phyloP scores from a whole-genome alignment of 1,140 invertebrate species.

The Zaprionus ghesquierei region DNA sequence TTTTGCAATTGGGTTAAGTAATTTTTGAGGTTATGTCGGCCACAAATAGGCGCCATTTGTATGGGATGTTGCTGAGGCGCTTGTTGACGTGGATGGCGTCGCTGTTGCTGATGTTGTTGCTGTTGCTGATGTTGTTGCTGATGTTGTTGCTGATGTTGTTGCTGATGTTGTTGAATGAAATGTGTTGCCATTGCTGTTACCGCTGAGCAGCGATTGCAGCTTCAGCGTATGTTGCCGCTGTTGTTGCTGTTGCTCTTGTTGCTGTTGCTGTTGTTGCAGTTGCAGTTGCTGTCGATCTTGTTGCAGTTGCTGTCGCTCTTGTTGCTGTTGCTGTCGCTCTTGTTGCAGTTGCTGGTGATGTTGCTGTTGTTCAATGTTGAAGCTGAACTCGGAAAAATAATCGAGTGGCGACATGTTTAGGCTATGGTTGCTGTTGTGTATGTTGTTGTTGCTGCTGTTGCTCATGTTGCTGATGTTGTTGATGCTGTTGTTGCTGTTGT shows the following conservation, averaged over 20 bases:
- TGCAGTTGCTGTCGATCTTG: conserved; percentile 21
- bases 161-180: no score
- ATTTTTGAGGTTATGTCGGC: conserved; percentile 61
- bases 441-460: conserved; percentile 14
- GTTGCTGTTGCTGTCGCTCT: conserved; percentile 1
- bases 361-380: conserved; percentile 2
- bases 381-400: not conserved
- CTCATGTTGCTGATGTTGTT: conserved; percentile 1
- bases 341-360: conserved; percentile 15
- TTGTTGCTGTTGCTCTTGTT: conserved; percentile 9
- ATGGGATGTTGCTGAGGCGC: conserved; percentile 1
- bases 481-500: conserved; percentile 4
- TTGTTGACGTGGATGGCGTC: conserved; percentile 18
- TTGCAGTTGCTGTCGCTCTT: conserved; percentile 9
- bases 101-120: conserved; percentile 9
- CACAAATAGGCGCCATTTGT: conserved; percentile 49
- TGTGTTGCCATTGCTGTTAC: conserved; percentile 10
- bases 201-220: conserved; percentile 16
- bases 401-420: not conserved
- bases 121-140: not conserved
- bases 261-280: conserved; percentile 4
- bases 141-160: conserved; percentile 28
- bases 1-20: conserved; percentile 20
- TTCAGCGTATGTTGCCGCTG: conserved; percentile 31
- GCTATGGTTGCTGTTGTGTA: conserved; percentile 14